These are phyloP conservation scores for Phrynocephalus vlangalii DNA, from an alignment of 2,797 vertebrate genomes.

Conservation along the genomic window DNA sequence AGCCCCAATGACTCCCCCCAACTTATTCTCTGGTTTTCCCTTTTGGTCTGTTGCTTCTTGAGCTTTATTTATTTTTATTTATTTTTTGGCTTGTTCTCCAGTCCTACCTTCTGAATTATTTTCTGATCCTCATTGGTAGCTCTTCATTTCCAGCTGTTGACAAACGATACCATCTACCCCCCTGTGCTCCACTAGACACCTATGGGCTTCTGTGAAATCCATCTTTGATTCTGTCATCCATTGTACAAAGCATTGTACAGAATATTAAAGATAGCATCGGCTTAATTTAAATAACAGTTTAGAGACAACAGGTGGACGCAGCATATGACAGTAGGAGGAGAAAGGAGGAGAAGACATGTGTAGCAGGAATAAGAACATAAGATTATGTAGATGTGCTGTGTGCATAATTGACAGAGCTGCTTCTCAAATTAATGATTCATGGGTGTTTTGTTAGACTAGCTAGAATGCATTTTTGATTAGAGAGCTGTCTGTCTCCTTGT, in stretches of 20 bases:
- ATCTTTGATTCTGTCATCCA: background rate
- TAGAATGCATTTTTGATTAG: constrained; percentile 60
- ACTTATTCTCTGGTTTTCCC: background rate
- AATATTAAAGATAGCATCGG: constrained; percentile 24
- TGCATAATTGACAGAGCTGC: constrained; percentile 44
- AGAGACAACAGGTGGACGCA: constrained; percentile 46
- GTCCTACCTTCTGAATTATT: background rate
- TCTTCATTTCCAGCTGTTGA: background rate
- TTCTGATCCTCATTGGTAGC: background rate
- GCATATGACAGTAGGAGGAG: constrained; percentile 42
- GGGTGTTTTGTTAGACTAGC: constrained; percentile 60
- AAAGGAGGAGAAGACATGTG: constrained; percentile 14
- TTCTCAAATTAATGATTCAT: constrained; percentile 54
- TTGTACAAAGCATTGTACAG: constrained; percentile 16
- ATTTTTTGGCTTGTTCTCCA: background rate
- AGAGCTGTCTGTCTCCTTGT: constrained; percentile 60
- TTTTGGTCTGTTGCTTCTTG: background rate
- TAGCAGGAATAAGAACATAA: constrained; percentile 44
- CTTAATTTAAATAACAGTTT: constrained; percentile 48
- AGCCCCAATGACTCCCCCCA: background rate
- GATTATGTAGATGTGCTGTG: constrained; percentile 43
- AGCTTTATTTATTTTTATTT: background rate
- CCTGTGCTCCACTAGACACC: background rate
- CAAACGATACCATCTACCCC: background rate
- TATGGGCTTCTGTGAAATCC: background rate